Evolutionary conservation across 2,888 invertebrate genomes (phyloP).

Genomic region (Erebia ligea): DNA sequence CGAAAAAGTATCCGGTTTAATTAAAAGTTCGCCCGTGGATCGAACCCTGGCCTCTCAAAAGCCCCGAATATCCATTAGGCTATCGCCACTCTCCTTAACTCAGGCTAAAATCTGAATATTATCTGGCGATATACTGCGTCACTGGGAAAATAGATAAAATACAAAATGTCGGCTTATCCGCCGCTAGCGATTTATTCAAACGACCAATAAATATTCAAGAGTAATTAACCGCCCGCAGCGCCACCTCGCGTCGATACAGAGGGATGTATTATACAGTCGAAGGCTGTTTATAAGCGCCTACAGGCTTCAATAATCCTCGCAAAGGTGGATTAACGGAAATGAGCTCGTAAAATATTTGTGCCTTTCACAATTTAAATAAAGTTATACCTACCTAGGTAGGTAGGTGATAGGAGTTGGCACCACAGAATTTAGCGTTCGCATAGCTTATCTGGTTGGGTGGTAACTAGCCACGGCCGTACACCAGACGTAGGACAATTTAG

Average conservation of each 20-base stretch:
- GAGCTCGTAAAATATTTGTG: constrained; percentile 50
- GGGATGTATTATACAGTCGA: constrained; percentile 66
- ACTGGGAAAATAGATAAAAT: constrained; percentile 47
- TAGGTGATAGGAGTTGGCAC: too few relatives aligned
- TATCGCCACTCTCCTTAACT: too few relatives aligned
- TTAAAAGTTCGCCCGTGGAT: too few relatives aligned
- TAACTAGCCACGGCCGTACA: too few relatives aligned
- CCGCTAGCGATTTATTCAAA: constrained; percentile 78
- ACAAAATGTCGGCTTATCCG: constrained; percentile 72
- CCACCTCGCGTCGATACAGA: constrained; percentile 62
- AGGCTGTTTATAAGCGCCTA: constrained; percentile 44
- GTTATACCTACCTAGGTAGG: not conserved
- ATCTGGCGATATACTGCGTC: not conserved
- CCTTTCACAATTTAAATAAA: constrained; percentile 41
- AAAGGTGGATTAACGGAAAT: constrained; percentile 66
- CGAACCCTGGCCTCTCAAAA: too few relatives aligned
- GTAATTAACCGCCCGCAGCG: constrained; percentile 67
- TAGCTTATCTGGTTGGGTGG: too few relatives aligned
- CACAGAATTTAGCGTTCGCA: too few relatives aligned
- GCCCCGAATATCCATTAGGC: too few relatives aligned
- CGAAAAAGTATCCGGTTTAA: too few relatives aligned
- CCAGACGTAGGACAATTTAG: too few relatives aligned
- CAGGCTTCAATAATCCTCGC: constrained; percentile 65
- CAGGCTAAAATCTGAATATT: too few relatives aligned
- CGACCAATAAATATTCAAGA: constrained; percentile 82